phyloP scores from a whole-genome alignment of 2,888 invertebrate species.

The Fragum whitleyi region DNA sequence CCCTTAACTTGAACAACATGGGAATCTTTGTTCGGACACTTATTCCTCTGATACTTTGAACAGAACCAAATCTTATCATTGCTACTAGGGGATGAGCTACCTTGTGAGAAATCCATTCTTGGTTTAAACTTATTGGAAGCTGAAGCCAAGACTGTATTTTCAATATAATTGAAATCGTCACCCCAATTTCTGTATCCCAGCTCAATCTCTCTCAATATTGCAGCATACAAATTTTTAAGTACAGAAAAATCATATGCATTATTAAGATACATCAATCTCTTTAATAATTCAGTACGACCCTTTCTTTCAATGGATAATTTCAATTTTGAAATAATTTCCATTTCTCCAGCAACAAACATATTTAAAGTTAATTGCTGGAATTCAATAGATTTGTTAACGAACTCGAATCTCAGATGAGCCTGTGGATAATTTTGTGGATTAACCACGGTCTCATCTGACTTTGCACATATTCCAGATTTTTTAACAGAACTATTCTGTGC shows the following conservation, averaged over 20 bases:
- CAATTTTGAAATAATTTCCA: background rate
- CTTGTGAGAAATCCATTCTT: slow-evolving; percentile 1
- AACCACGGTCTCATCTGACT: background rate
- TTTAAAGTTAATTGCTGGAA: background rate
- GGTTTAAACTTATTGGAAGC: background rate
- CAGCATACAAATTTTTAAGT: background rate
- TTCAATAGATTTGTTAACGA: background rate
- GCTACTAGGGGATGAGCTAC: background rate
- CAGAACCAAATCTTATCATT: background rate
- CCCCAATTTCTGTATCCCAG: background rate
- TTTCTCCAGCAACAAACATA: slow-evolving; percentile 16
- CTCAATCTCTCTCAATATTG: too few relatives aligned
- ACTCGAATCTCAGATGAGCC: background rate
- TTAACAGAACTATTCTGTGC: too few relatives aligned
- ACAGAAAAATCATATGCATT: background rate
- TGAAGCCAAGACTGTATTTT: slow-evolving; percentile 8
- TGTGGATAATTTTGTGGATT: slow-evolving; percentile 9
- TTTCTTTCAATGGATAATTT: background rate
- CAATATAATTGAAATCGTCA: slow-evolving; percentile 5
- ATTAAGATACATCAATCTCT: too few relatives aligned
- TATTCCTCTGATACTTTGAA: background rate
- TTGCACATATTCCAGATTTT: background rate
- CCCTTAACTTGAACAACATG: slow-evolving; percentile 7
- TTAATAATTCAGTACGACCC: background rate
- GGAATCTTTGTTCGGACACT: background rate